Percentiles rank a stretch among this genome's conserved stretches.
Conservation (phyloP, 2,888 invertebrate species). For the Pristionchus exspectatus region DNA sequence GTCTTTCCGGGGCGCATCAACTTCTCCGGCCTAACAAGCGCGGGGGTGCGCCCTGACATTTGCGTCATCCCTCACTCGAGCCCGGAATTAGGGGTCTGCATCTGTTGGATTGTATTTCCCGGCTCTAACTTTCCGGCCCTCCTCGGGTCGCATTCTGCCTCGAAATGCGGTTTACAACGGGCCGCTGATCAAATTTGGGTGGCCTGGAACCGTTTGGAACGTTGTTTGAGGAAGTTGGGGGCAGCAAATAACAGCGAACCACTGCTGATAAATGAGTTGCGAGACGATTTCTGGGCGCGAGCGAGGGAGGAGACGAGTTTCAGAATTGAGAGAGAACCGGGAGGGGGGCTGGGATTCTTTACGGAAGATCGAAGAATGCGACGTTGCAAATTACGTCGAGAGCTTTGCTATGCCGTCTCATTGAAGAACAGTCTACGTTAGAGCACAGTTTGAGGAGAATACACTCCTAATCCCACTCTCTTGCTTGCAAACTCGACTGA, state of each 20-base stretch:
- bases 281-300: background rate
- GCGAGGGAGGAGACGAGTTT: too few relatives aligned
- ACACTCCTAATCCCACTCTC: too few relatives aligned
- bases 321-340: too few relatives aligned
- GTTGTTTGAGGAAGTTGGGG: conserved; percentile 10
- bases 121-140: background rate
- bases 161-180: background rate
- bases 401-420: too few relatives aligned
- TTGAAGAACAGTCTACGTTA: too few relatives aligned
- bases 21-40: background rate
- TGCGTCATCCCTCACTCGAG: background rate
- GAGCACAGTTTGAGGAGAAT: too few relatives aligned
- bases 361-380: too few relatives aligned
- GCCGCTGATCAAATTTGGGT: background rate
- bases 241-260: background rate
- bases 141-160: background rate
- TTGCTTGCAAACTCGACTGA: too few relatives aligned
- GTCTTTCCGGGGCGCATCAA: background rate
- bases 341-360: too few relatives aligned
- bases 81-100: background rate
- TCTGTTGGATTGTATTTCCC: too few relatives aligned
- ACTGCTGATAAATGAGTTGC: background rate
- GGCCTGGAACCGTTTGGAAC: background rate
- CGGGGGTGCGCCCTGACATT: background rate
- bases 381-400: too few relatives aligned